Conservation (phyloP, 2,797 vertebrate species). For the Pterois miles region DNA sequence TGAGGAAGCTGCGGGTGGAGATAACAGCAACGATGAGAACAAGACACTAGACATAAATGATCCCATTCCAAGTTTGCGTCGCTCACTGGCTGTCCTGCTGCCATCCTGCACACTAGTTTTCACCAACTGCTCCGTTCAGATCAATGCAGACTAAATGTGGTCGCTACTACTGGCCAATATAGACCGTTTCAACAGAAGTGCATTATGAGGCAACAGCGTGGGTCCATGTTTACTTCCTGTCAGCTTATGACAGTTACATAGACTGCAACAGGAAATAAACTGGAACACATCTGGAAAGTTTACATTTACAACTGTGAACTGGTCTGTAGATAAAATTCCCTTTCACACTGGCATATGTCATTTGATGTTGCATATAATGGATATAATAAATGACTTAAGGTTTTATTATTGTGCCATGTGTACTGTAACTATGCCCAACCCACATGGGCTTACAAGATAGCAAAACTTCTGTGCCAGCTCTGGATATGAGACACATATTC, state of each 20-base stretch:
- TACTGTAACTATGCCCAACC: background rate
- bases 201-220: too few relatives aligned
- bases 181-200: too few relatives aligned
- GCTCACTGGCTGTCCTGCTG: slow-evolving; percentile 74
- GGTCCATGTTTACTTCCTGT: too few relatives aligned
- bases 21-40: slow-evolving; percentile 58
- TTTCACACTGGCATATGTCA: background rate
- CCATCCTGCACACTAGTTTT: slow-evolving; percentile 80
- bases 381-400: background rate
- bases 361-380: slow-evolving; percentile 11
- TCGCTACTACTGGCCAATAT: background rate
- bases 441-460: background rate
- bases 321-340: background rate
- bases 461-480: background rate
- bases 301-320: background rate
- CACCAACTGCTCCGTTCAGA: slow-evolving; percentile 79
- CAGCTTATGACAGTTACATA: too few relatives aligned
- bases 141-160: slow-evolving; percentile 65
- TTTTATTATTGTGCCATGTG: background rate
- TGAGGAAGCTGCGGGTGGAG: slow-evolving; percentile 47
- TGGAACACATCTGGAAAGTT: background rate
- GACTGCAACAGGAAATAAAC: background rate
- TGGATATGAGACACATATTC: background rate
- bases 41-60: slow-evolving; percentile 63
- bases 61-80: slow-evolving; percentile 77